Evolutionary conservation across 2,113 vertebrate genomes (phyloP).

Genomic region (Phrynosoma platyrhinos): DNA sequence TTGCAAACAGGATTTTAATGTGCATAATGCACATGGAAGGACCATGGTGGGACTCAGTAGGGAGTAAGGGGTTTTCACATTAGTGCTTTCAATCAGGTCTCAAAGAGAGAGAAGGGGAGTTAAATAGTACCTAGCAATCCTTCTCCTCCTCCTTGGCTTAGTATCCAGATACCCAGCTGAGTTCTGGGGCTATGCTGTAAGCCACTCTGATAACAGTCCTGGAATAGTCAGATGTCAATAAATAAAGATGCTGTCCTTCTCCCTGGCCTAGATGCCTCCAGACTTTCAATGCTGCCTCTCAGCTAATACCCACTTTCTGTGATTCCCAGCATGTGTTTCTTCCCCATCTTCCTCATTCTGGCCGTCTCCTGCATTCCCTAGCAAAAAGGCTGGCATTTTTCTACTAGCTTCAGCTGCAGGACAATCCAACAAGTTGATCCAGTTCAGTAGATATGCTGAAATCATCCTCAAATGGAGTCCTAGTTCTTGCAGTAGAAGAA

Average conservation of each 20-base stretch:
- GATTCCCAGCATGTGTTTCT: neutral
- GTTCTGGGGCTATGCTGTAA: neutral
- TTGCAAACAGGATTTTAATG: neutral
- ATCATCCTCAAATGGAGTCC: neutral
- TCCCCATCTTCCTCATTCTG: neutral
- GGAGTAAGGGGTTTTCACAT: neutral
- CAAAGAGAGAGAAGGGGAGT: neutral
- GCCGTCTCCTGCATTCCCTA: neutral
- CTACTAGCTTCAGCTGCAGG: neutral
- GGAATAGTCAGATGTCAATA: neutral
- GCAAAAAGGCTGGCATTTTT: neutral
- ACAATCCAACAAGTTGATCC: neutral
- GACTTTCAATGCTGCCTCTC: neutral
- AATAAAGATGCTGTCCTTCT: neutral
- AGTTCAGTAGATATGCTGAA: neutral
- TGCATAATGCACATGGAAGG: neutral
- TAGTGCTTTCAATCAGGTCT: neutral
- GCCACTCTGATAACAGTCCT: neutral
- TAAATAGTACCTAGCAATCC: neutral
- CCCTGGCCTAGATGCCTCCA: neutral
- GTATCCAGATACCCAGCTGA: too few species aligned
- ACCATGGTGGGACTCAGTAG: neutral
- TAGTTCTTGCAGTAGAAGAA: neutral
- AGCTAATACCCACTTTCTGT: neutral
- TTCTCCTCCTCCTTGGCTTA: neutral